These are phyloP conservation scores for Xestia ashworthii DNA, from an alignment of 2,888 invertebrate genomes.

Conservation along the genomic window DNA sequence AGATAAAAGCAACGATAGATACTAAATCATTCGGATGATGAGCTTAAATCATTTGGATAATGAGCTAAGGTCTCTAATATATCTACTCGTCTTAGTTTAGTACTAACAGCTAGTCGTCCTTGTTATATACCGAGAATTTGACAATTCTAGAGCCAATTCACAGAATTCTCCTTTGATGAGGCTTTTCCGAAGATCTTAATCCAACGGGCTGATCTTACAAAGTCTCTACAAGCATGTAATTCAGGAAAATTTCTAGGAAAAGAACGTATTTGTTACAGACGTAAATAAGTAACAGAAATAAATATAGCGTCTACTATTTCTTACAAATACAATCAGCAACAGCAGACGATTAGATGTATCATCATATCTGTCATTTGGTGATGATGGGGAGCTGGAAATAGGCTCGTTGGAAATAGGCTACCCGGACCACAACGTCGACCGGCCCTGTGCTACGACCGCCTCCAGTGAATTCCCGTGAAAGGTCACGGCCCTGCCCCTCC, in stretches of 20 bases:
- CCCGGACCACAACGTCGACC: background rate
- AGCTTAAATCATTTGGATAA: background rate
- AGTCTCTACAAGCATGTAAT: background rate
- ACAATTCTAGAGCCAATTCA: background rate
- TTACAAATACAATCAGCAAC: background rate
- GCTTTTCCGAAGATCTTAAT: background rate
- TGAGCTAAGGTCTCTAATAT: background rate
- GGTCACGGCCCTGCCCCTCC: too few species aligned
- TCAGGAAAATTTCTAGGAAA: background rate
- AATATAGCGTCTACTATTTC: background rate
- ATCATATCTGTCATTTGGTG: background rate
- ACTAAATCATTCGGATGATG: background rate
- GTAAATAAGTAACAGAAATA: background rate
- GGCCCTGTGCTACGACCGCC: background rate
- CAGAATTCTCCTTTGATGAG: background rate
- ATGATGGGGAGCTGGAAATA: background rate
- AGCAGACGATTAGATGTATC: background rate
- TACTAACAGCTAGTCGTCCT: background rate
- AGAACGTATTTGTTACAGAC: background rate
- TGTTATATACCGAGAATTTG: background rate
- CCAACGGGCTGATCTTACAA: background rate
- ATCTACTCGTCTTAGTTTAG: too few species aligned
- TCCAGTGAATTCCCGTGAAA: background rate
- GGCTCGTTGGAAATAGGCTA: background rate
- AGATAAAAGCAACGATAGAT: background rate